Evolutionary conservation across 2,888 invertebrate genomes (phyloP).

Genomic region (Protodeltote pygarga): DNA sequence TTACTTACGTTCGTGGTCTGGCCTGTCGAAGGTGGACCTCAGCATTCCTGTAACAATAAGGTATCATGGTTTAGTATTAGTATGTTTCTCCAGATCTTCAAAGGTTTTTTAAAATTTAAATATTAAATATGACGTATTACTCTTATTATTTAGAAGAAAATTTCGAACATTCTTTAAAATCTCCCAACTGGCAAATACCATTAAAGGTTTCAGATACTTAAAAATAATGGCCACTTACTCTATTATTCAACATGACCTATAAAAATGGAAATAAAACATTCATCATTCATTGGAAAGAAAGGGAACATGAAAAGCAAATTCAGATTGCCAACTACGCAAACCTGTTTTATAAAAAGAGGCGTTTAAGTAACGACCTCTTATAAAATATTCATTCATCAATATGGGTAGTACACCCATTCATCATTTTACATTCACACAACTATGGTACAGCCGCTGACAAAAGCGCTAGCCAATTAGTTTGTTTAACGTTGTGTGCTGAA

Average conservation of each 20-base stretch:
- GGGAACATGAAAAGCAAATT: conserved; percentile 6
- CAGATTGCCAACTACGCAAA: conserved; percentile 7
- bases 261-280: not conserved
- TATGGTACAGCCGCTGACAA: conserved; percentile 62
- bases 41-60: conserved; percentile 78
- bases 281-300: conserved; percentile 4
- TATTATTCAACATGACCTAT: not conserved
- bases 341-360: conserved; percentile 25
- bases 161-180: too few relatives aligned
- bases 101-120: too few relatives aligned
- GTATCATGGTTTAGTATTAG: conserved; percentile 3
- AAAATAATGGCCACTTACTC: too few relatives aligned
- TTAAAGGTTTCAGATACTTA: too few relatives aligned
- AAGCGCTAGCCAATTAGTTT: conserved; percentile 76
- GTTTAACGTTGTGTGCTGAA: conserved; percentile 71
- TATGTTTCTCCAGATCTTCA: too few relatives aligned
- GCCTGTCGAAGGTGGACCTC: conserved; percentile 82
- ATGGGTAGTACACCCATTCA: conserved; percentile 45
- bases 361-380: conserved; percentile 21
- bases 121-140: too few relatives aligned
- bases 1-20: conserved; percentile 86
- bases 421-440: conserved; percentile 44
- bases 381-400: conserved; percentile 56
- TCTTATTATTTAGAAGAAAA: too few relatives aligned
- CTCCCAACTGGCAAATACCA: too few relatives aligned